Evolutionary conservation across 2,888 invertebrate genomes (phyloP).

Genomic region (Andrena minutula): DNA sequence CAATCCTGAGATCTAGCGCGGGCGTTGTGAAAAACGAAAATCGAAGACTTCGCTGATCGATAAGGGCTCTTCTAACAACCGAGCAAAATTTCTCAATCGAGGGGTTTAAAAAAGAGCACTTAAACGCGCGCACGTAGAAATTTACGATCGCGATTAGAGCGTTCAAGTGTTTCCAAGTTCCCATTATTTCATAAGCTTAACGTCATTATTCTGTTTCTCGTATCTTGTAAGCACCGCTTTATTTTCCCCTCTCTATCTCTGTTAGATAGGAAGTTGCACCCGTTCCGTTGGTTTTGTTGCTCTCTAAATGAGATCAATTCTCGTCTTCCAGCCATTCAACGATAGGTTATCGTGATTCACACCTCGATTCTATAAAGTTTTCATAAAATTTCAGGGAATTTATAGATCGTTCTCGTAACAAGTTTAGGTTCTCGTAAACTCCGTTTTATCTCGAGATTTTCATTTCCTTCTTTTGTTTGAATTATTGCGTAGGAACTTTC

Average conservation of each 20-base stretch:
- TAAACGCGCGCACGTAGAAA: slow-evolving; percentile 27
- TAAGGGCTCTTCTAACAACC: slow-evolving; percentile 30
- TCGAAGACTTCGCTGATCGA: slow-evolving; percentile 28
- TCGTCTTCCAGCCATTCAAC: not conserved
- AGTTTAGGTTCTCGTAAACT: slow-evolving; percentile 9
- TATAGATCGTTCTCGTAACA: not conserved
- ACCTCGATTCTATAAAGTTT: slow-evolving; percentile 32
- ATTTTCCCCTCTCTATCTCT: slow-evolving; percentile 24
- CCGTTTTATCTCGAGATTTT: slow-evolving; percentile 7
- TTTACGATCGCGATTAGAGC: slow-evolving; percentile 68
- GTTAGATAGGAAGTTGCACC: slow-evolving; percentile 1
- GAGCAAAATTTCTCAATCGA: slow-evolving; percentile 64
- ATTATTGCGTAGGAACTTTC: not conserved
- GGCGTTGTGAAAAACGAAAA: slow-evolving; percentile 13
- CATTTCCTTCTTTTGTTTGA: not conserved
- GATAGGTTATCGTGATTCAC: slow-evolving; percentile 32
- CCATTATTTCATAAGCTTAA: slow-evolving; percentile 37
- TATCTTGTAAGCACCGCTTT: not conserved
- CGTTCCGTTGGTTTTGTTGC: slow-evolving; percentile 13
- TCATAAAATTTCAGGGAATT: slow-evolving; percentile 3
- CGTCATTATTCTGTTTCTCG: slow-evolving; percentile 15
- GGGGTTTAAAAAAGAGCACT: slow-evolving; percentile 18
- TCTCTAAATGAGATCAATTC: not conserved
- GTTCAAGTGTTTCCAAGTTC: slow-evolving; percentile 37
- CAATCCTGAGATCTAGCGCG: slow-evolving; percentile 39